phyloP scores from a whole-genome alignment of 2,797 vertebrate species.

The Spheniscus humboldti region DNA sequence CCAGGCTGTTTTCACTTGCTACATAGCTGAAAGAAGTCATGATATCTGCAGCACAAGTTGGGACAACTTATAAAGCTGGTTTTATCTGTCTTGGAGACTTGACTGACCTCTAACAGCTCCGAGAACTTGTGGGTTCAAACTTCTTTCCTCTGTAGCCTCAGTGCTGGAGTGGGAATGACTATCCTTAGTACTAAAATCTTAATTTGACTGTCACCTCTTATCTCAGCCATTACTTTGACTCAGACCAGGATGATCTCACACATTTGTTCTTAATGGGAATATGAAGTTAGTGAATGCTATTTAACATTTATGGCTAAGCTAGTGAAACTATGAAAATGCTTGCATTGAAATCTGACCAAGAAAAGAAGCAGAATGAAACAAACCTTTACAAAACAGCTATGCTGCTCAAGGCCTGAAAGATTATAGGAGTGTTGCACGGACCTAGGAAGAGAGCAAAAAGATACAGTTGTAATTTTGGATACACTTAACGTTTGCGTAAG shows the following conservation, averaged over 20 bases:
- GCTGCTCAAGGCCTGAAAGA: background rate
- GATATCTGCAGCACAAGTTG: background rate
- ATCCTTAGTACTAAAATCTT: background rate
- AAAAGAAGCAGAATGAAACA: background rate
- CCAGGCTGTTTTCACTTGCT: background rate
- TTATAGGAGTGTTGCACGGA: background rate
- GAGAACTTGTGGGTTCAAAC: background rate
- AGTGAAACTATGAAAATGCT: background rate
- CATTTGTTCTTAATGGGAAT: background rate
- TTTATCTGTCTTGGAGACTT: background rate
- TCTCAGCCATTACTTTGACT: background rate
- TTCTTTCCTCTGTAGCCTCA: background rate
- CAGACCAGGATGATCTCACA: background rate
- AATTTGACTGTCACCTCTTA: slow-evolving; percentile 29
- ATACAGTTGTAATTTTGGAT: background rate
- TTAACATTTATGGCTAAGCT: background rate
- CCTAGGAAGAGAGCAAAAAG: background rate
- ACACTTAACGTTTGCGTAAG: background rate
- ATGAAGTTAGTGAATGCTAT: background rate
- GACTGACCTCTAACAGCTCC: background rate
- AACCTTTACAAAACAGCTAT: background rate
- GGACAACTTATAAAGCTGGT: background rate
- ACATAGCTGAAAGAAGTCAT: background rate
- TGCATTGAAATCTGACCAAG: background rate
- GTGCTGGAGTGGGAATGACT: background rate